Base-by-base conservation (phyloP, 2,113 vertebrate genomes). In the Amphiprion ocellaris region DNA sequence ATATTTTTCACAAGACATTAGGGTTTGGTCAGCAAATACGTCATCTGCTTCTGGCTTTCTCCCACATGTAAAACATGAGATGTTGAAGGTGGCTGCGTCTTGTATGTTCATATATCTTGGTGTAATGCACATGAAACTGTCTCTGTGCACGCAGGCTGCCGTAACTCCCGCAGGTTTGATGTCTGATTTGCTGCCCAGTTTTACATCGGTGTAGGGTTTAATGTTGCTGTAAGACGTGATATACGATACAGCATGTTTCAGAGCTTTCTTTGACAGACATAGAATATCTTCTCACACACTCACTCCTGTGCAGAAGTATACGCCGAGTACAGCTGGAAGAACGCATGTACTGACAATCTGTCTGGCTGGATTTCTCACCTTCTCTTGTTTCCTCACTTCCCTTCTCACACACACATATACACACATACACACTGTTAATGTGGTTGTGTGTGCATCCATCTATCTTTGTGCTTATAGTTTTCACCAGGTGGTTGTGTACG, bases 141-240 rank as follows among this genome's bases (percentile, higher is more conserved):
- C 84, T 61, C 21, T 70, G 74, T 39, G 4, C 61, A 16, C 84
- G 9, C 64, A 15, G 65, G 33, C 66, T 1, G 79, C 74, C 24
- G 50, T 90, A 86, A 83, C 61, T 91, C 90, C 83, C 53, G 15
- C 1, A 28, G 75, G 74, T 74, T 85, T 84, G 82, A 89, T 87
- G 81, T 90, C 81, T 84, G 89, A 91, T 90, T 85, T 82, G 87
- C 74, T 82, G 87, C 78, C 80, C 55, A n/a, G 74, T 89, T 87
- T 82, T 84, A 87, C 75, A 68, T 72, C 14, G 46, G 69, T 84
- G 80, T 88, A 66, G n/a, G 77, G 88, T 88, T 93, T 89, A 90
- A 83, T 79, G 84, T 90, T 87, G 80, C 89, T 72, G 70, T 76
- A 77, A 82, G 83, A 74, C 82, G 4, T 90, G 89, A 92, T 87